phyloP scores from a whole-genome alignment of 2,888 invertebrate genomes.

The Salpingus planirostris region DNA sequence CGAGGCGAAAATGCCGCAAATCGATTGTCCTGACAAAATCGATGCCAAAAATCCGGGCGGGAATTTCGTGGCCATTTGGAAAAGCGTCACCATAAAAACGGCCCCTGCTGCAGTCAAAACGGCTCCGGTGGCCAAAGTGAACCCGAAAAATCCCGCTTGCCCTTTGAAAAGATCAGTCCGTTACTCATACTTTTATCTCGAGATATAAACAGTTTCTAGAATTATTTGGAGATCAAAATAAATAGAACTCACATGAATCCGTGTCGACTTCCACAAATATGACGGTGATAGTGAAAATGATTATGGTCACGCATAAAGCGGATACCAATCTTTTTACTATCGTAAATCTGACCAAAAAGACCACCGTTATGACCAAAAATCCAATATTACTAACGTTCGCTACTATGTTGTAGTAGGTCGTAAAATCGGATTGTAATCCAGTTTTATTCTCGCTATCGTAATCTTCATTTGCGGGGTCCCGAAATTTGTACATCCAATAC shows the following conservation, averaged over 20 bases:
- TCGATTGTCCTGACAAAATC: constrained; percentile 20
- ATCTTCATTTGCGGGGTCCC: constrained; percentile 3
- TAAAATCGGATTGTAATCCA: not conserved
- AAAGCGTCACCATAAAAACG: constrained; percentile 22
- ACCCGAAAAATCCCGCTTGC: constrained; percentile 19
- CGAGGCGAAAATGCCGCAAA: constrained; percentile 24
- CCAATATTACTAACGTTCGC: constrained; percentile 10
- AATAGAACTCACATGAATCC: constrained; percentile 17
- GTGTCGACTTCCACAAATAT: constrained; percentile 15
- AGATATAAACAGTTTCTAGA: too few relatives aligned
- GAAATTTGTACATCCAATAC: constrained; percentile 17
- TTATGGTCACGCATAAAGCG: constrained; percentile 5
- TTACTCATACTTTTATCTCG: too few relatives aligned
- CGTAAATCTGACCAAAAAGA: constrained; percentile 6
- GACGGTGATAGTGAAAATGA: constrained; percentile 6
- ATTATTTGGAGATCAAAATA: too few relatives aligned
- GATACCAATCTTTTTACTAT: constrained; percentile 3
- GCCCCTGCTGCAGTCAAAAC: constrained; percentile 20
- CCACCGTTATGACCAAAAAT: constrained; percentile 7
- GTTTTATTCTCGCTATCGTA: not conserved
- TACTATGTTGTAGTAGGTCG: constrained; percentile 5
- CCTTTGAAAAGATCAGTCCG: too few relatives aligned
- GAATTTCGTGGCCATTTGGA: constrained; percentile 24
- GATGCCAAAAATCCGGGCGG: constrained; percentile 22
- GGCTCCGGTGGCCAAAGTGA: constrained; percentile 16